Conservation (phyloP, 2,888 invertebrate genomes). For the Cheilosia variabilis region DNA sequence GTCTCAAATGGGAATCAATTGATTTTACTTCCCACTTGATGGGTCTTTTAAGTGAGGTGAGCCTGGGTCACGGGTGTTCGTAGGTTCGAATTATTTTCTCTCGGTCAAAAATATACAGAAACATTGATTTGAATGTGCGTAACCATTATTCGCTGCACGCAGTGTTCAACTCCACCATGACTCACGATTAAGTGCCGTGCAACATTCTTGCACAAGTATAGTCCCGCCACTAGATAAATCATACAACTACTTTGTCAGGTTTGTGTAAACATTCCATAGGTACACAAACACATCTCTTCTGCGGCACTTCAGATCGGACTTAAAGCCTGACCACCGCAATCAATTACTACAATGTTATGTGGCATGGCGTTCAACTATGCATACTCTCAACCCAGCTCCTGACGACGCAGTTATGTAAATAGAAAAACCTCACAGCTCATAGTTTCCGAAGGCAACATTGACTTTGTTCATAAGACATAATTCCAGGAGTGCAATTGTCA, state of each 20-base stretch:
- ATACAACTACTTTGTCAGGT: constrained; percentile 7
- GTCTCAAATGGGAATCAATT: background rate
- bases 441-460: background rate
- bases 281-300: constrained; percentile 12
- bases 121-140: no score
- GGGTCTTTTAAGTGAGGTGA: background rate
- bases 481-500: constrained; percentile 41
- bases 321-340: constrained; percentile 8
- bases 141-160: no score
- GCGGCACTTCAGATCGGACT: constrained; percentile 25
- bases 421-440: background rate
- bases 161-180: background rate
- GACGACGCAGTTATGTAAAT: constrained; percentile 19
- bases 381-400: background rate
- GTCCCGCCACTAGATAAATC: background rate
- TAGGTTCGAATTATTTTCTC: no score
- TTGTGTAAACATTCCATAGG: constrained; percentile 15
- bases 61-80: background rate
- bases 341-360: background rate
- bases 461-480: constrained; percentile 13
- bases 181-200: background rate
- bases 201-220: constrained; percentile 8
- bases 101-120: no score
- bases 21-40: background rate
- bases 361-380: background rate